Conservation (phyloP, 1,140 invertebrate genomes). For the Rhizoglyphus robini region DNA sequence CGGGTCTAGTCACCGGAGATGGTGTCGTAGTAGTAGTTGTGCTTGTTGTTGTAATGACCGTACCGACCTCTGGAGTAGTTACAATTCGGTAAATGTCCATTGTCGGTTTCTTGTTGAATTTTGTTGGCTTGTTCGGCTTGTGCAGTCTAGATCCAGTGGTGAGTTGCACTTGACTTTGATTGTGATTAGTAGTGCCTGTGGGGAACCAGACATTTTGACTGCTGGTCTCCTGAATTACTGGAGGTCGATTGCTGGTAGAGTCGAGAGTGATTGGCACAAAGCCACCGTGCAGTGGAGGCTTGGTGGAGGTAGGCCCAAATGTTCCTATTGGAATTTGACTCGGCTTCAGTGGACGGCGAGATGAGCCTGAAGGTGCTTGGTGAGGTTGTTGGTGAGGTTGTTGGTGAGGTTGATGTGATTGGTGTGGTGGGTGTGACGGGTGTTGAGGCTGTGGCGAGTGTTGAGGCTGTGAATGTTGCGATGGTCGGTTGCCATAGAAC, state of each 20-base stretch:
- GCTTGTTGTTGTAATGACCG: neutral
- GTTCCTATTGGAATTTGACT: neutral
- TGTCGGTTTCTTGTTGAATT: neutral
- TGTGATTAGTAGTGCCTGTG: neutral
- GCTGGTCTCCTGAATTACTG: neutral
- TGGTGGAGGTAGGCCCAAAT: neutral
- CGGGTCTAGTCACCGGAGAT: no score
- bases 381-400: neutral
- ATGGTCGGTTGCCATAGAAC: neutral
- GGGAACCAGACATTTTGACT: slow-evolving; percentile 6
- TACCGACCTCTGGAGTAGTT: neutral
- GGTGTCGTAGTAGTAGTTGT: neutral
- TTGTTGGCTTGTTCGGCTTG: neutral
- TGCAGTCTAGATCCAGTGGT: neutral
- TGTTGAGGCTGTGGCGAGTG: neutral
- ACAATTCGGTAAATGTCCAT: neutral
- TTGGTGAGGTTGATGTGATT: neutral
- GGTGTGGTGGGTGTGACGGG: no score
- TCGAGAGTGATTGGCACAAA: neutral
- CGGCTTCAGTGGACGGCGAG: neutral
- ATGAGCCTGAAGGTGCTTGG: neutral
- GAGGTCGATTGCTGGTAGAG: neutral
- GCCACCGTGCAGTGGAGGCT: neutral
- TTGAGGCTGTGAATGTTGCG: neutral
- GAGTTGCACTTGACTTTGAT: neutral